phyloP scores from a whole-genome alignment of 2,888 invertebrate genomes.

The Ceramica pisi region DNA sequence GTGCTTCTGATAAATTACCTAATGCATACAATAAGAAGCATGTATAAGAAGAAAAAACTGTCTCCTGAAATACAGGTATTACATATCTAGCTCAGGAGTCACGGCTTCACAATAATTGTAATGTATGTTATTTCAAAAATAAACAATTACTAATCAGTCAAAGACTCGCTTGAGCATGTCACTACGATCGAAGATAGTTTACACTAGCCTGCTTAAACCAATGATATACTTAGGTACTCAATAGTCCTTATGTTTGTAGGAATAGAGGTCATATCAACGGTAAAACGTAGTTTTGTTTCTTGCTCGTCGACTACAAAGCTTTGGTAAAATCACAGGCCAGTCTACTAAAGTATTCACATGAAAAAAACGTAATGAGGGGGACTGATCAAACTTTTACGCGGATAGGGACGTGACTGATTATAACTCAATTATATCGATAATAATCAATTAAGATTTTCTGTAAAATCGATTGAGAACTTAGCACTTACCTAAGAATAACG shows the following conservation, averaged over 20 bases:
- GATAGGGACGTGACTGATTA: slow-evolving; percentile 64
- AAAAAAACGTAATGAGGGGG: slow-evolving; percentile 85
- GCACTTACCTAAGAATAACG: background rate
- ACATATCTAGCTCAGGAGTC: no score
- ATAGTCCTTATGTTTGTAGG: background rate
- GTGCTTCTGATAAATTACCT: no score
- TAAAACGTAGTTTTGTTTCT: slow-evolving; percentile 11
- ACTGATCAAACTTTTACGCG: slow-evolving; percentile 81
- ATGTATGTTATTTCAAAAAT: no score
- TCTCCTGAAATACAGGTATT: no score
- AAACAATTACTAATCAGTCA: no score
- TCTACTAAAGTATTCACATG: slow-evolving; percentile 83
- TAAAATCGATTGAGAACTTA: background rate
- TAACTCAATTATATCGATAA: slow-evolving; percentile 52
- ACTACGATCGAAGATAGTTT: background rate
- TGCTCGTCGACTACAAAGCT: slow-evolving; percentile 53
- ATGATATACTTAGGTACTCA: background rate
- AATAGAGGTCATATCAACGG: slow-evolving; percentile 19
- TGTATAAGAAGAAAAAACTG: no score
- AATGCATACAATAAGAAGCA: no score
- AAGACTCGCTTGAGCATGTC: background rate
- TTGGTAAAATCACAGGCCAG: slow-evolving; percentile 79
- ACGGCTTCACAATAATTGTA: no score
- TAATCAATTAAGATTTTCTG: background rate
- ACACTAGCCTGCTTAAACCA: no score